Evolutionary conservation across 2,888 invertebrate species (phyloP).

Genomic region (Nomada flava): DNA sequence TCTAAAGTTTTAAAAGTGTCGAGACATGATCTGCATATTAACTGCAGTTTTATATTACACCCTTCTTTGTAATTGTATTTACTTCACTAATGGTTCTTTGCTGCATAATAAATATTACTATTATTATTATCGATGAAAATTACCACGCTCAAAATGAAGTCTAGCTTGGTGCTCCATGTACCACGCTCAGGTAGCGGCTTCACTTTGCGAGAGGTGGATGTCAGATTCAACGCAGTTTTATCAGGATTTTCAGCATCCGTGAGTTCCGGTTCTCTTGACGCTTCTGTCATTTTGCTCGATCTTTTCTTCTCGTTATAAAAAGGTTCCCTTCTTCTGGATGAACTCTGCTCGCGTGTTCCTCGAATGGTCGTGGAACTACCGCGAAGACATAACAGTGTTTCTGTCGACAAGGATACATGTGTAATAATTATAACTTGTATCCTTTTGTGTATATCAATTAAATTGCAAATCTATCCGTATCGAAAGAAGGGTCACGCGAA

Average conservation of each 20-base stretch:
- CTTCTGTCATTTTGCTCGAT: constrained; percentile 78
- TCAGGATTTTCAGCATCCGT: constrained; percentile 76
- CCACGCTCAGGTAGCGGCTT: constrained; percentile 90
- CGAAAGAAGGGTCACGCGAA: neutral
- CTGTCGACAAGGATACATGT: constrained; percentile 42
- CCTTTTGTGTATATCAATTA: neutral
- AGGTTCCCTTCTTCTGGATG: constrained; percentile 35
- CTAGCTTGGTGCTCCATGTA: constrained; percentile 95
- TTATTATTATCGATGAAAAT: constrained; percentile 4
- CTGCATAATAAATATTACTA: too few species aligned
- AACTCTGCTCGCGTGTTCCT: constrained; percentile 43
- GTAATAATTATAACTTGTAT: neutral
- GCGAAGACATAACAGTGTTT: constrained; percentile 77
- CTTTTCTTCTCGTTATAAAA: constrained; percentile 13
- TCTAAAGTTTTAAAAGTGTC: too few species aligned
- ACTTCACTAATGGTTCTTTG: too few species aligned
- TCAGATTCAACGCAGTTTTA: constrained; percentile 78
- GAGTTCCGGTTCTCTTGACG: constrained; percentile 80
- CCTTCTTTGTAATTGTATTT: too few species aligned
- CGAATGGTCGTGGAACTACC: constrained; percentile 69
- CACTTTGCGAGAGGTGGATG: constrained; percentile 69
- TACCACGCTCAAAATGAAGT: constrained; percentile 96
- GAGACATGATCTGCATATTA: too few species aligned
- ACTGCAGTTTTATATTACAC: too few species aligned
- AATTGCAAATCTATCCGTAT: neutral